Evolutionary conservation across 2,888 invertebrate species (phyloP), one percentile per base, ranked within the genome.

Genomic region (Eilema griseolum): DNA sequence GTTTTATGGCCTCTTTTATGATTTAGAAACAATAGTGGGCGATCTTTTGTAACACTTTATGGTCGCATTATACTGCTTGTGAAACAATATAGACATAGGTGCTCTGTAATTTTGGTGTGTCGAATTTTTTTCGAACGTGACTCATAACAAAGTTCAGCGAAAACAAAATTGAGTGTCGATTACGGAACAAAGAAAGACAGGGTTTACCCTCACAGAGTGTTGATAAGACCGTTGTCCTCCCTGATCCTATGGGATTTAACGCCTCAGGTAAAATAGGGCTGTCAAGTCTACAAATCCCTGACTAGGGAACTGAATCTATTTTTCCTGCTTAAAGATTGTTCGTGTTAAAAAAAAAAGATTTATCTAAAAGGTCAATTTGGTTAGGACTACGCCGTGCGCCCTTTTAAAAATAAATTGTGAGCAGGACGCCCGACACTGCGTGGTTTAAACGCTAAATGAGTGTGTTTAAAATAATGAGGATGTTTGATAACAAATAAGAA

Each of bases 21-120:
- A 90, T 89, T 89, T 88, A 86, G 82, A 85, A 92, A 94, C 94
- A 94, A 94, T 94, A 89, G 93, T 83, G 81, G 80, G 74, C 75
- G 82, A 87, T 84, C 86, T 88, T 89, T 88, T 87, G 88, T 86
- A 86, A 83, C 80, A 75, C 79, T 86, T 88, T 85, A 87, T 85
- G 81, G 83, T 41, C 76, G 76, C 79, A 82, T 79, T 85, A 86
- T 89, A 86, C 79, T 77, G 76, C 75, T 72, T 78, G 71, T 72
- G 75, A 75, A 74, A 75, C 85, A 83, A 78, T 74, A 77, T 76
- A 78, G 73, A 75, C 74, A 77, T 77, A 67, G 75, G 75, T 77
- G 83, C 80, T 81, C 76, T 78, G 83, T 81, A 79, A 76, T 80
- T 83, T 83, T 80, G 72, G 84, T 73, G 74, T 73, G 77, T 77